Evolutionary conservation across 2,888 invertebrate genomes (phyloP), one percentile per base, ranked within the genome.

Genomic region (Lacanobia wlatinum): DNA sequence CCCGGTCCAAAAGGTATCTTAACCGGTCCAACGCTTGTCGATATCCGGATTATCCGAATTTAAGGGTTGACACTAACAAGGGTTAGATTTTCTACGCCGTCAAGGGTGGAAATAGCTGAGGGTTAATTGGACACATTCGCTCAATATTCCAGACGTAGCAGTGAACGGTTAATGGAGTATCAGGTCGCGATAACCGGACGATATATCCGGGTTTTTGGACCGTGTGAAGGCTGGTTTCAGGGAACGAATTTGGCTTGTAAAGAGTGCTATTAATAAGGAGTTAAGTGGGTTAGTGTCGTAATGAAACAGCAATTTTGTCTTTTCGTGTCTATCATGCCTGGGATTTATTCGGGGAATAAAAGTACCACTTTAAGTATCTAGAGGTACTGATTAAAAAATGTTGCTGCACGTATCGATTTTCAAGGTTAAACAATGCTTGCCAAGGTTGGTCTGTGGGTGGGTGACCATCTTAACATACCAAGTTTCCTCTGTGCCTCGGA

Each of bases 61-160:
- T 90, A 89, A 86, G 90, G 90, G 85, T 87, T 92, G 94, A 94
- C 94, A 93, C 91, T 94, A 94, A 95, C 94, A 93, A 93, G 95
- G 95, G 94, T 94, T 85, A 86, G 84, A 89, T 92, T 93, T 92
- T 92, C 91, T 87, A 88, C 87, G 80, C 87, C 87, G 87, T 84
- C 88, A 88, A 76, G 82, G 80, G 74, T 80, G 77, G 77, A 76
- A 76, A 69, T 78, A 70, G 70, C 70, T 73, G 53, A 73, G 82
- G 86, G 83, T 88, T 87, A 90, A 89, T 87, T 89, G 88, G 85
- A 87, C 84, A 80, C 84, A 87, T 87, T 83, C 87, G 82, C 87
- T 88, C 87, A 80, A 85, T 89, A 85, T 89, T 89, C 85, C 76
- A 84, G 83, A 82, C 84, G 79, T 72, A 78, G 73, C 76, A 70